Base-by-base conservation (phyloP, 2,113 vertebrate species). In the Thymallus thymallus region DNA sequence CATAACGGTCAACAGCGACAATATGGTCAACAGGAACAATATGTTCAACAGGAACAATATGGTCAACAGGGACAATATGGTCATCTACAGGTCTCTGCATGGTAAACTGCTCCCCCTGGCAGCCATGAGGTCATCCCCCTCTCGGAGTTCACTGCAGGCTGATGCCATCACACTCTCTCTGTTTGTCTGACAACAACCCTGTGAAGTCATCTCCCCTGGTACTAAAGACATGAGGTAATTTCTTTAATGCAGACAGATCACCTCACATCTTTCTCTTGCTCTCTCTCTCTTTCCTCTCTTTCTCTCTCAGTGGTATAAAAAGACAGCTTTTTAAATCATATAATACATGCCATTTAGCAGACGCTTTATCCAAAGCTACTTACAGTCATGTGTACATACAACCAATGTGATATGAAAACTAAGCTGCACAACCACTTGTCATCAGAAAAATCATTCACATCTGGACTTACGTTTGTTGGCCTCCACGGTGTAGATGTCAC, bases 401-500 rank as follows among this genome's bases (percentile, higher is more conserved):
- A 55, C 51, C 51, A 20, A 20, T 6, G 51, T 20, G 51, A 55
- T 55, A 18, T 20, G 13, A 20, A 5, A 55, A 55, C 51, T 16
- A 55, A 55, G 18, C 18, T 5, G 20, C 51, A 3, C 13, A 55
- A 4, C 18, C 51, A 46, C 45, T 46, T 46, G 6, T 46, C 45
- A 3, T 46, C 6, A 46, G 13, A 46, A 1, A 7, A 69, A 30
- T 9, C 7, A 22, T 14, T 24, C 48, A 10, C 14, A 1, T 62
- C 1, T 65, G 48, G 12, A 26, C 86, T 79, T 90, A 98, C 96
- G 91, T 87, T 83, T 87, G 73, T 90, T 85, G 23, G 86, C 73
- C 18, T 89, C 86, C 69, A 98, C 86, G 0, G 93, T 94, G 79
- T 97, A 98, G 18, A 92, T 79, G 0, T 51, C 86, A 0, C 96